These are phyloP conservation scores for Myxocyprinus asiaticus DNA, from an alignment of 2,113 vertebrate genomes.

Conservation along the genomic window DNA sequence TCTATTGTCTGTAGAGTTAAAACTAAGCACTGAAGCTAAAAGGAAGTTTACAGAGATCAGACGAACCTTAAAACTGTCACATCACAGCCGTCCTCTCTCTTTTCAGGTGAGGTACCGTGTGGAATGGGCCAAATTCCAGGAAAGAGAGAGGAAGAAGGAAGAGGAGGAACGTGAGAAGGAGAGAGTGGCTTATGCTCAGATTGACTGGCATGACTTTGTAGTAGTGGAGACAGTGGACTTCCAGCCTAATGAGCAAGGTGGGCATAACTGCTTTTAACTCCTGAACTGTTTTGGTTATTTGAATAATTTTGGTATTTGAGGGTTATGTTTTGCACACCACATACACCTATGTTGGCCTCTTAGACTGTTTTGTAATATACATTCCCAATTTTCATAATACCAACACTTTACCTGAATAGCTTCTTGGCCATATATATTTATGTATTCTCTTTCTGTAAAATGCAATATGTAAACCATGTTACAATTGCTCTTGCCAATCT, in stretches of 20 bases:
- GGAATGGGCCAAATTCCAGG: slow-evolving; percentile 98
- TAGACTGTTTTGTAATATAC: too few species aligned
- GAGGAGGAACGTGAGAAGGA: slow-evolving; percentile 97
- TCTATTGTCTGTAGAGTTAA: too few species aligned
- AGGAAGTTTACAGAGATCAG: not conserved
- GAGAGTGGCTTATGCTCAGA: slow-evolving; percentile 95
- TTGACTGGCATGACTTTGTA: slow-evolving; percentile 98
- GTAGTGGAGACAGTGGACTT: slow-evolving; percentile 98
- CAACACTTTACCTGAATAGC: too few species aligned
- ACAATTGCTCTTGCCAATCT: too few species aligned
- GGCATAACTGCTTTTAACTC: not conserved
- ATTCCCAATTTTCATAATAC: too few species aligned
- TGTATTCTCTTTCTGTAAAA: too few species aligned
- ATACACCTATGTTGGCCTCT: too few species aligned
- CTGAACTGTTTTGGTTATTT: too few species aligned
- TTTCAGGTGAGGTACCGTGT: slow-evolving; percentile 93
- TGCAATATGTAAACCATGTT: too few species aligned
- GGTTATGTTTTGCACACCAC: too few species aligned
- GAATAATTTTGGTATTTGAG: too few species aligned
- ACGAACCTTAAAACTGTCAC: not conserved
- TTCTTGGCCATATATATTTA: too few species aligned
- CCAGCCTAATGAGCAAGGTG: slow-evolving; percentile 95
- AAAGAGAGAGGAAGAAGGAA: slow-evolving; percentile 95
- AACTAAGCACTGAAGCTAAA: not conserved
- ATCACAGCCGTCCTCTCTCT: not conserved